Base-by-base conservation (phyloP, 1,140 invertebrate genomes). In the Drosophila melanica region DNA sequence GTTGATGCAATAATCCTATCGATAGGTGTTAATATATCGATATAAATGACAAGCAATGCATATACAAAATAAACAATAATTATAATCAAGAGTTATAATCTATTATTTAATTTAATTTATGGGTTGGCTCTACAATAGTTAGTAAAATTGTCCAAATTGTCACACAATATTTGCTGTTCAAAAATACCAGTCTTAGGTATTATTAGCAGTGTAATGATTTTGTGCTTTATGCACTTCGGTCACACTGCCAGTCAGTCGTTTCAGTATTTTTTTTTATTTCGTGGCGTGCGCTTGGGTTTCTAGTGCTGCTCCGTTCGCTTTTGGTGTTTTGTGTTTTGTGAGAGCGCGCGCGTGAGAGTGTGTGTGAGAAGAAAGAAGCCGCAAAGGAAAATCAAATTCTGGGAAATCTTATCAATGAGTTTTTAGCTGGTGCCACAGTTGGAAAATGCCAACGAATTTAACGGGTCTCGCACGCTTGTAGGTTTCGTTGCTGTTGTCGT, bases 401-500 rank as follows among this genome's bases (percentile, higher is more conserved):
- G 42, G 50, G 84, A 87, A 89, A 89, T 79, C 72, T 86, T 82
- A 86, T 87, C 82, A 87, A 87, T 87, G 82, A 75, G 73, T 60
- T 42, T 65, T 55, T 53, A 69, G 20, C 18, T 27, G 47, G 39
- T 58, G 44, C 23, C 4, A 44, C 47, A 69, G 58, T 27, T 14
- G 44, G 51, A 77, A 81, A 75, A 89, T 87, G 84, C 72, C 47
- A 76, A 59, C 37, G 53, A 42, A 66, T 41, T 60, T 54, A 62
- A 14, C 50, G 41, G 42, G 23, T 68, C 41, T 41, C 41, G 39
- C 54, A 47, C 64, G 33, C 47, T 54, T 48, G 16, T 54, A 54
- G 60, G 18, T 16, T 10, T 16, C 5, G 30, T n/a, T 14, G 50
- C 30, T 45, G 48, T 70, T 41, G 60, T 62, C 48, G 54, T 35